Percentiles rank a stretch among this genome's conserved stretches.
Evolutionary conservation across 2,113 vertebrate genomes (phyloP).

Genomic region (Toxostoma redivivum): DNA sequence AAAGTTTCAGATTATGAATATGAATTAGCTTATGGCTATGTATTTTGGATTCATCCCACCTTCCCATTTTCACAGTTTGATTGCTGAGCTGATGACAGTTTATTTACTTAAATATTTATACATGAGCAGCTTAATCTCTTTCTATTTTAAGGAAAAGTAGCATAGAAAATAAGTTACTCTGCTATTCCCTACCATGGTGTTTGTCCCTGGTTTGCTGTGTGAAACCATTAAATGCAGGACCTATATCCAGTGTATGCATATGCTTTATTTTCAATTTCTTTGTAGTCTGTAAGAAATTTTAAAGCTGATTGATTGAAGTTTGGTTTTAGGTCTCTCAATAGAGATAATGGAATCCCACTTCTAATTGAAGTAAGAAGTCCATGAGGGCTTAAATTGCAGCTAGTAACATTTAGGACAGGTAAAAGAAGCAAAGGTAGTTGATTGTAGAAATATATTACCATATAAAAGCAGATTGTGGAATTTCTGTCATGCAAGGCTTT

Average conservation of each 20-base stretch:
- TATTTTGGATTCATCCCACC: neutral
- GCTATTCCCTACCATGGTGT: neutral
- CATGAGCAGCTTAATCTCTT: neutral
- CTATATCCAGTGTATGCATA: neutral
- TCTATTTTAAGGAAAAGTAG: neutral
- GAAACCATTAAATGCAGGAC: neutral
- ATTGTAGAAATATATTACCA: neutral
- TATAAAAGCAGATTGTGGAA: neutral
- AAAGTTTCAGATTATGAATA: constrained; percentile 1
- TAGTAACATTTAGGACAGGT: neutral
- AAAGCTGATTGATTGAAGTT: neutral
- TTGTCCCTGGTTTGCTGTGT: neutral
- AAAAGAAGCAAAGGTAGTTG: neutral
- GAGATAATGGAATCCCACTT: neutral
- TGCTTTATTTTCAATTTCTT: neutral
- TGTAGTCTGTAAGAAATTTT: neutral
- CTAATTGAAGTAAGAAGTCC: neutral
- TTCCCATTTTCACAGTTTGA: neutral
- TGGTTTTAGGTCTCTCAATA: neutral
- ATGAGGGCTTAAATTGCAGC: neutral
- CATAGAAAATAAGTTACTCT: neutral
- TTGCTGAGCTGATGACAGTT: neutral
- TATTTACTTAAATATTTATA: neutral
- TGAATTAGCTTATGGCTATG: neutral
- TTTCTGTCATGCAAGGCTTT: neutral